phyloP scores from a whole-genome alignment of 1,140 invertebrate genomes.

The Oedothorax gibbosus region DNA sequence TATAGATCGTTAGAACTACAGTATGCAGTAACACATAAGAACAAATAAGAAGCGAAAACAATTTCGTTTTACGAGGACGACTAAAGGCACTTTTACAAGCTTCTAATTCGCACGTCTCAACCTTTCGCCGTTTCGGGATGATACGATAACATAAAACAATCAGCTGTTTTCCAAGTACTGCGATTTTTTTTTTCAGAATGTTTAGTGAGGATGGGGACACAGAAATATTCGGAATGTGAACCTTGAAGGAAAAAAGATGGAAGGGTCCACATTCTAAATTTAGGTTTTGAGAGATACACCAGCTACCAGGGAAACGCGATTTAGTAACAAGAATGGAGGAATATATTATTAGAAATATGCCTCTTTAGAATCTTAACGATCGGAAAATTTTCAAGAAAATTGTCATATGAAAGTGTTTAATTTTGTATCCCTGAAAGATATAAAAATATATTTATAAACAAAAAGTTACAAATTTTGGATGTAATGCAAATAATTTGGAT shows the following conservation, averaged over 20 bases:
- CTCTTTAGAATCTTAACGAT: no score
- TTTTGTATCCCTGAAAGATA: no score
- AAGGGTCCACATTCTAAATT: constrained; percentile 30
- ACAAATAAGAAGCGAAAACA: not conserved
- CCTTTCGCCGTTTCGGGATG: constrained; percentile 17
- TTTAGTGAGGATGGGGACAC: not conserved
- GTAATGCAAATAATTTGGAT: no score
- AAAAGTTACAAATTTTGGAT: no score
- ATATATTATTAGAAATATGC: no score
- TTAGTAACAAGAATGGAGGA: no score
- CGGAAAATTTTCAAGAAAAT: no score
- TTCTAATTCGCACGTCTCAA: constrained; percentile 41
- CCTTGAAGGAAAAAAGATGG: not conserved
- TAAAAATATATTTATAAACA: no score
- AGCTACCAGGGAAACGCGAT: constrained; percentile 1
- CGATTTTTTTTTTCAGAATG: no score
- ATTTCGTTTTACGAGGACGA: constrained; percentile 3
- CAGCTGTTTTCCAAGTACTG: not conserved
- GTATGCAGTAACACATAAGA: no score
- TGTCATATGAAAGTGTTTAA: no score
- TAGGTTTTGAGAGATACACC: constrained; percentile 28
- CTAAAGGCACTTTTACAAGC: constrained; percentile 24
- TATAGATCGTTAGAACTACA: no score
- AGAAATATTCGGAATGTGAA: constrained; percentile 45
- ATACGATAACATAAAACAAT: constrained; percentile 36